phyloP scores from a whole-genome alignment of 2,797 vertebrate genomes.

The Lates japonicus region DNA sequence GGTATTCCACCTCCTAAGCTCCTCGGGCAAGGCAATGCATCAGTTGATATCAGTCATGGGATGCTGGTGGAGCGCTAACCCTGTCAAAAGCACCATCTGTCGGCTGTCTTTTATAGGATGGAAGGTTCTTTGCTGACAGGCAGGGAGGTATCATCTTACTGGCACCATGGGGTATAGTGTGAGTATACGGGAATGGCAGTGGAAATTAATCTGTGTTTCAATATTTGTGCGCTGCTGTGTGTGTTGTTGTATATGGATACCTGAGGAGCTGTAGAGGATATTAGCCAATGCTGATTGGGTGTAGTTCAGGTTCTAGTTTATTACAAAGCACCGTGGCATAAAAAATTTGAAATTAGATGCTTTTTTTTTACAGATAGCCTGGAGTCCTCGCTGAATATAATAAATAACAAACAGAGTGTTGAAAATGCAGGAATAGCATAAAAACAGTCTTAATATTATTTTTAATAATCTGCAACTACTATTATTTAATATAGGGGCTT shows the following conservation, averaged over 20 bases:
- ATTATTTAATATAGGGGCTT: conserved; percentile 6
- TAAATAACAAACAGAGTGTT: conserved; percentile 47
- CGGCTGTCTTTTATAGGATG: conserved; percentile 50
- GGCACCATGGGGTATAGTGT: conserved; percentile 49
- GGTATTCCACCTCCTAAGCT: conserved; percentile 43
- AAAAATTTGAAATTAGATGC: conserved; percentile 58
- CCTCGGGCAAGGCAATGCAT: conserved; percentile 38
- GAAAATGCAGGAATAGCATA: conserved; percentile 26
- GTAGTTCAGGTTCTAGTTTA: conserved; percentile 49
- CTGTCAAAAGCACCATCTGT: conserved; percentile 70
- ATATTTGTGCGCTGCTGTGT: conserved; percentile 53
- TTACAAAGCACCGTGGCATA: conserved; percentile 46
- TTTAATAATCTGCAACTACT: conserved; percentile 27
- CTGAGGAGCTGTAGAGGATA: conserved; percentile 62
- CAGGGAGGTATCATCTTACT: conserved; percentile 50
- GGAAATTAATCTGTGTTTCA: conserved; percentile 69
- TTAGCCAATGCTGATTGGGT: conserved; percentile 47
- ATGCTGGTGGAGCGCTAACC: conserved; percentile 42
- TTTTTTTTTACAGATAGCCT: conserved; percentile 38
- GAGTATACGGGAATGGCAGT: conserved; percentile 34
- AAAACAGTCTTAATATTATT: neutral
- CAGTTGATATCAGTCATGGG: conserved; percentile 48
- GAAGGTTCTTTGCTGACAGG: conserved; percentile 36
- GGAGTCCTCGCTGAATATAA: conserved; percentile 40
- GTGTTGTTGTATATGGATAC: conserved; percentile 60